Percentiles rank a stretch among this genome's conserved stretches.
phyloP scores from a whole-genome alignment of 2,113 vertebrate species.

The Onychostruthus taczanowskii region DNA sequence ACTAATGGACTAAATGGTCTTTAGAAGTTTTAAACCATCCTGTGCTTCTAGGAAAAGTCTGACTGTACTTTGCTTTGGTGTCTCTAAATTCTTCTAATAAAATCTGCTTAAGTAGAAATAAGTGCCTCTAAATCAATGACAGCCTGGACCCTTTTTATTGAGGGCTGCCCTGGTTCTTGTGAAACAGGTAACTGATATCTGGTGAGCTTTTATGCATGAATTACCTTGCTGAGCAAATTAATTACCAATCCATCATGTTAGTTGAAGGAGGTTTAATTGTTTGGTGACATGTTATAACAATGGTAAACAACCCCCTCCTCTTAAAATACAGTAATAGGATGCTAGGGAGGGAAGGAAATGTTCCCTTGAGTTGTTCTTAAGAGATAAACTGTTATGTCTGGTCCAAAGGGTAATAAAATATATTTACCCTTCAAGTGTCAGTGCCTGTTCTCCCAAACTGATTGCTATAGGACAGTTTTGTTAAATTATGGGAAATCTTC shows the following conservation, averaged over 20 bases:
- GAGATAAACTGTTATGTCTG: background rate
- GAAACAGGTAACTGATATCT: slow-evolving; percentile 36
- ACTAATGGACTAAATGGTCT: background rate
- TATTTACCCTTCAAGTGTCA: background rate
- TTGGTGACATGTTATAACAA: background rate
- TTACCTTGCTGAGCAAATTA: slow-evolving; percentile 31
- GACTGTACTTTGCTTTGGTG: background rate
- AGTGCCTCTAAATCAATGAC: background rate
- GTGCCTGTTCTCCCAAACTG: background rate
- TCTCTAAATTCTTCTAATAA: background rate
- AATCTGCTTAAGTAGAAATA: background rate
- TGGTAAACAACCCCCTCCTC: background rate
- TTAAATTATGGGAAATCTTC: background rate
- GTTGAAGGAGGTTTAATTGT: slow-evolving; percentile 43
- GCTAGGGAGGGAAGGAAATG: background rate
- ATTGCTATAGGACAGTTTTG: background rate
- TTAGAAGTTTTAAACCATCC: background rate
- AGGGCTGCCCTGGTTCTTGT: background rate
- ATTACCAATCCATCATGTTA: slow-evolving; percentile 41
- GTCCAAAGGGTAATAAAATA: background rate
- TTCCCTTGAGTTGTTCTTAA: background rate
- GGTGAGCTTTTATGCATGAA: slow-evolving; percentile 26
- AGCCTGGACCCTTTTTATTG: background rate
- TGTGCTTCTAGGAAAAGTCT: background rate
- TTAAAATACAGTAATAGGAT: slow-evolving; percentile 14